Percentiles rank a stretch among this genome's conserved stretches.
phyloP scores from a whole-genome alignment of 2,888 invertebrate species.

The Atrina japonica region DNA sequence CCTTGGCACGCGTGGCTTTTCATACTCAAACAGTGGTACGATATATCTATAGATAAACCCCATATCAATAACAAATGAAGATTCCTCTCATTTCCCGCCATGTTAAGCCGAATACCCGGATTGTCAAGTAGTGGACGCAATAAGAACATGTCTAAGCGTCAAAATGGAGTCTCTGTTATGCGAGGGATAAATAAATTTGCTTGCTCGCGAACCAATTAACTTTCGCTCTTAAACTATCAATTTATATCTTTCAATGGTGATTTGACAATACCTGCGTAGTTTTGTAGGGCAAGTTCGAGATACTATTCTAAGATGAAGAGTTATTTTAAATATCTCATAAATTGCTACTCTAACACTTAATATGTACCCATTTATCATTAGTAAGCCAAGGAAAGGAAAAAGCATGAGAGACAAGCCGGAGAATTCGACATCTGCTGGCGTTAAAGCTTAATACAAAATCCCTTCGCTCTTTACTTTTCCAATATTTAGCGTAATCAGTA shows the following conservation, averaged over 20 bases:
- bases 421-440: neutral
- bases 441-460: neutral
- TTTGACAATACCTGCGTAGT: constrained; percentile 37
- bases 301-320: constrained; percentile 14
- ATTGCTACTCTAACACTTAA: constrained; percentile 36
- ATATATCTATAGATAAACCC: constrained; percentile 29
- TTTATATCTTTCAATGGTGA: constrained; percentile 40
- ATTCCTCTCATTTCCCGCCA: constrained; percentile 28
- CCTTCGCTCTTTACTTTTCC: neutral
- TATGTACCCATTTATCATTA: constrained; percentile 38
- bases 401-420: constrained; percentile 1
- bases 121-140: constrained; percentile 15
- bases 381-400: neutral
- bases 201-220: constrained; percentile 49
- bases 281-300: constrained; percentile 18
- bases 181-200: constrained; percentile 47
- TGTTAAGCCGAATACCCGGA: constrained; percentile 24
- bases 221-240: constrained; percentile 47
- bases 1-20: constrained; percentile 40
- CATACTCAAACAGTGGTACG: constrained; percentile 27
- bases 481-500: constrained; percentile 1
- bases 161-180: constrained; percentile 34
- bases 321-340: constrained; percentile 43
- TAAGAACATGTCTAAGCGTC: constrained; percentile 16
- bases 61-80: constrained; percentile 23